A percentile compares a stretch with the other conserved stretches of the same genome.
These are phyloP conservation scores for Odobenus rosmarus DNA, from an alignment of 2,113 vertebrate genomes.

Conservation along the genomic window DNA sequence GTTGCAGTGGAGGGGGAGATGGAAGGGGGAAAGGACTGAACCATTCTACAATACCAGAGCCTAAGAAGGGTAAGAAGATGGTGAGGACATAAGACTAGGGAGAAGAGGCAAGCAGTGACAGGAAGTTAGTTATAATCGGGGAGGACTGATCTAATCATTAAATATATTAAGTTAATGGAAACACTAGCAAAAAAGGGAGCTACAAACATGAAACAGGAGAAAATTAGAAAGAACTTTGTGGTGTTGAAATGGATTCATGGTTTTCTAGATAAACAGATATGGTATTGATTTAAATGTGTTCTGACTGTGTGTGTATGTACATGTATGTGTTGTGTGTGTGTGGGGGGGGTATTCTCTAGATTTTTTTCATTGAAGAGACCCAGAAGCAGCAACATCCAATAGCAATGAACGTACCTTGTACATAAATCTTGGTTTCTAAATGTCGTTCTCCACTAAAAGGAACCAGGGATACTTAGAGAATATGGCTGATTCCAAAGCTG, in stretches of 20 bases:
- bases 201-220: slow-evolving; percentile 38
- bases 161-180: neutral
- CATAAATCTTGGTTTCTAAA: neutral
- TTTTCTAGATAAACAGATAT: neutral
- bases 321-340: neutral
- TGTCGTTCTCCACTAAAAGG: neutral
- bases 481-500: neutral
- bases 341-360: neutral
- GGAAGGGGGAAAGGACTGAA: neutral
- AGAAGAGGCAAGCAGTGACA: neutral
- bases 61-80: neutral
- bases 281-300: neutral
- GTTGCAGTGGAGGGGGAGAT: neutral
- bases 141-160: neutral
- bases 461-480: neutral
- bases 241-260: neutral
- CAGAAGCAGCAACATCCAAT: neutral
- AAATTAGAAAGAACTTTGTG: neutral
- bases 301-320: neutral
- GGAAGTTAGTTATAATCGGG: neutral
- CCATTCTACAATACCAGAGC: neutral
- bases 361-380: neutral
- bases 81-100: neutral
- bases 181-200: neutral
- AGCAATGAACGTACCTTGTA: neutral